phyloP scores from a whole-genome alignment of 2,888 invertebrate genomes.

The Plagodis pulveraria region DNA sequence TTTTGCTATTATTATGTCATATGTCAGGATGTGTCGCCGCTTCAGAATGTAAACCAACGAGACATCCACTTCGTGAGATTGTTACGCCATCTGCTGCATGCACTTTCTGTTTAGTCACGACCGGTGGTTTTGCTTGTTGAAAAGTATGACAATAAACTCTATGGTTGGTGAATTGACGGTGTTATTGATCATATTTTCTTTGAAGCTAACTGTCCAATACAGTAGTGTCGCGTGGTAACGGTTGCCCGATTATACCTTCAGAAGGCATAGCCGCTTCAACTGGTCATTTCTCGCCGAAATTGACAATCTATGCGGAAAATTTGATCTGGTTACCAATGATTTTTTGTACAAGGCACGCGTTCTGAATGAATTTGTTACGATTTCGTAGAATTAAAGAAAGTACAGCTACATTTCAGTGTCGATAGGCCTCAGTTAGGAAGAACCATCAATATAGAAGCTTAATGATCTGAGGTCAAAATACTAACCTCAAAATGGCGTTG shows the following conservation, averaged over 20 bases:
- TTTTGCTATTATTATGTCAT: conserved; percentile 31
- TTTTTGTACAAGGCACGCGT: conserved; percentile 32
- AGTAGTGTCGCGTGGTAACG: conserved; percentile 30
- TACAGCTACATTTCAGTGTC: conserved; percentile 15
- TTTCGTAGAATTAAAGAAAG: conserved; percentile 25
- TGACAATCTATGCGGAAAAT: conserved; percentile 36
- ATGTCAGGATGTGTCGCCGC: conserved; percentile 19
- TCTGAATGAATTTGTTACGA: conserved; percentile 20
- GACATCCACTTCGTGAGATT: conserved; percentile 8
- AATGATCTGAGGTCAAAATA: conserved; percentile 5
- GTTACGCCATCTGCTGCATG: conserved; percentile 2
- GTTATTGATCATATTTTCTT: conserved; percentile 26
- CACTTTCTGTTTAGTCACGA: conserved; percentile 19
- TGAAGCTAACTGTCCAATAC: conserved; percentile 17
- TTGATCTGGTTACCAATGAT: conserved; percentile 34
- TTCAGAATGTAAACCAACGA: not conserved
- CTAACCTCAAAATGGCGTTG: conserved; percentile 6
- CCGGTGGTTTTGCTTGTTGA: conserved; percentile 4
- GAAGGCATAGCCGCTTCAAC: conserved; percentile 10
- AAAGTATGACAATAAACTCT: conserved; percentile 21
- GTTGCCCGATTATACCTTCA: conserved; percentile 14
- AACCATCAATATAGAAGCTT: not conserved
- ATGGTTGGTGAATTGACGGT: conserved; percentile 12
- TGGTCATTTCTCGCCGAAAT: conserved; percentile 26
- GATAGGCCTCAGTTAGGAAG: conserved; percentile 7